Conservation (phyloP, 2,888 invertebrate species). For the Agriopis aurantiaria region DNA sequence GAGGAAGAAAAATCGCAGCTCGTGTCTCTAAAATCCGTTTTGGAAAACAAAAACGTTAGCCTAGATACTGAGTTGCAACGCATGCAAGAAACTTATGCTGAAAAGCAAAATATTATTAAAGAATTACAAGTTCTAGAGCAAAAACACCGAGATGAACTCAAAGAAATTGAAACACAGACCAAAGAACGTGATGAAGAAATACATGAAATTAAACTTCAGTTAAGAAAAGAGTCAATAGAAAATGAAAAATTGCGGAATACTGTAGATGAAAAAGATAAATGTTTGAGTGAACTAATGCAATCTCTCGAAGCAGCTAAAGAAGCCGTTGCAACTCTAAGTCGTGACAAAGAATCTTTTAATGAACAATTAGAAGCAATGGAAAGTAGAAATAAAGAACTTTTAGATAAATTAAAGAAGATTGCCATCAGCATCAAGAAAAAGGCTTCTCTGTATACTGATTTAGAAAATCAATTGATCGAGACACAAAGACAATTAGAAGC, state of each 20-base stretch:
- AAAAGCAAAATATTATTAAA: conserved; percentile 77
- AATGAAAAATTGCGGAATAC: conserved; percentile 88
- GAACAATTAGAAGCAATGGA: conserved; percentile 77
- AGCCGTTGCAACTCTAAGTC: conserved; percentile 70
- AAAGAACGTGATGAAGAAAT: conserved; percentile 86
- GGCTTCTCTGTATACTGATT: conserved; percentile 87
- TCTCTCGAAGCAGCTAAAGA: conserved; percentile 75
- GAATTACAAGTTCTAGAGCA: conserved; percentile 80
- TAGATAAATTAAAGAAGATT: conserved; percentile 92
- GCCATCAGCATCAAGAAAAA: conserved; percentile 92
- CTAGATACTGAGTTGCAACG: conserved; percentile 73
- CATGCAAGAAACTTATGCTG: conserved; percentile 73
- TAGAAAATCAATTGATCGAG: conserved; percentile 84
- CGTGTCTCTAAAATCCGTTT: conserved; percentile 63
- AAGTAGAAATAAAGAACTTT: conserved; percentile 88
- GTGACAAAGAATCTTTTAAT: conserved; percentile 75
- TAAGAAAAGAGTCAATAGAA: conserved; percentile 87
- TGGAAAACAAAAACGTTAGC: conserved; percentile 66
- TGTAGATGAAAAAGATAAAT: conserved; percentile 83
- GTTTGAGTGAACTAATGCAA: conserved; percentile 77
- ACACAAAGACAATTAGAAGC: conserved; percentile 66
- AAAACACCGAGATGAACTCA: conserved; percentile 79
- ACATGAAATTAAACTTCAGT: conserved; percentile 81
- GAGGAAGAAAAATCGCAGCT: conserved; percentile 80
- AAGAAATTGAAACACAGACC: conserved; percentile 75